Evolutionary conservation across 2,113 vertebrate species (phyloP).

Genomic region (Orthonyx spaldingii): DNA sequence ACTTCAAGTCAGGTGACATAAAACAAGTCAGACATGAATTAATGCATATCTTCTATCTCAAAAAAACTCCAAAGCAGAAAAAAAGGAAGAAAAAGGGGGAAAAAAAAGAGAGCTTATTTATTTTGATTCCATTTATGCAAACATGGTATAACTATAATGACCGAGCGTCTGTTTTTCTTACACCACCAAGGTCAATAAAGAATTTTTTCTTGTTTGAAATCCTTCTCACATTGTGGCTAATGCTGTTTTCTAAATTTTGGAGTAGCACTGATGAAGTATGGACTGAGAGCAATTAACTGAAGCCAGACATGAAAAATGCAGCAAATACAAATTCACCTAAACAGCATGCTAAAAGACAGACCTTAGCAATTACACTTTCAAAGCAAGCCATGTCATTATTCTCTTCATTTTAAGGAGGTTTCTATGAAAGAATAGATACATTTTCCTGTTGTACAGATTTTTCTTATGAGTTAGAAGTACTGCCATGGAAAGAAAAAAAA

Average conservation of each 20-base stretch:
- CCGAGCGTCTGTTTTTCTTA: not conserved
- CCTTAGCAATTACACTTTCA: not conserved
- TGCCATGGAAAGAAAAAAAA: not conserved
- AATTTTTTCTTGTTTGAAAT: not conserved
- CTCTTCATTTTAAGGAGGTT: not conserved
- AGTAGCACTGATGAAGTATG: not conserved
- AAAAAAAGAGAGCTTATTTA: not conserved
- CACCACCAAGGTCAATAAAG: not conserved
- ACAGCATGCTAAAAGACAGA: not conserved
- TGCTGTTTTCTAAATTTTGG: not conserved
- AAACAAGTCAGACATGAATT: not conserved
- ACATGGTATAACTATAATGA: not conserved
- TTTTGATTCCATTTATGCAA: not conserved
- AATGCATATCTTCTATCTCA: not conserved
- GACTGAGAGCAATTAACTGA: not conserved
- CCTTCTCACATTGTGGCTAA: not conserved
- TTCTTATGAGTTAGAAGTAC: not conserved
- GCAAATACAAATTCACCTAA: not conserved
- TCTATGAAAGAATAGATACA: not conserved
- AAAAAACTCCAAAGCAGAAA: rapidly evolving
- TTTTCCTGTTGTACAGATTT: not conserved
- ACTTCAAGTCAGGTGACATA: not conserved
- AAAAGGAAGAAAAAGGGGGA: too few species aligned
- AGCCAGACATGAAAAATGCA: not conserved
- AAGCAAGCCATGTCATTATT: not conserved